Conservation (phyloP, 2,888 invertebrate species). For the Ptychoptera albimana region DNA sequence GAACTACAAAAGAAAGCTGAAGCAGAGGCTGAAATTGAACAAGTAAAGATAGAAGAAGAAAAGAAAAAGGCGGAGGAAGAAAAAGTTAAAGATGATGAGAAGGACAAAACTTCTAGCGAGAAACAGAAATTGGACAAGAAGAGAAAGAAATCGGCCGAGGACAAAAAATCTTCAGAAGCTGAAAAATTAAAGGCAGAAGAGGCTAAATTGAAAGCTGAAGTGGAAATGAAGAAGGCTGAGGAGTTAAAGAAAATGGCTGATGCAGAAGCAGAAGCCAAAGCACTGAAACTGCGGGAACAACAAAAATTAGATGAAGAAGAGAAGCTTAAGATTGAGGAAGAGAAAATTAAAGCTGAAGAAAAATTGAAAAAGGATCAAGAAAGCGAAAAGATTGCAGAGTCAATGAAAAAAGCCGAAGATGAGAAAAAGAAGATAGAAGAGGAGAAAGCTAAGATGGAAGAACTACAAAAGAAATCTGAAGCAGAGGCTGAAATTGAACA, state of each 20-base stretch:
- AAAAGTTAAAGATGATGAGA: conserved; percentile 3
- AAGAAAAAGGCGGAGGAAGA: no score
- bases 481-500: background rate
- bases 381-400: background rate
- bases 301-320: background rate
- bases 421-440: background rate
- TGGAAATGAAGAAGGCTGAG: background rate
- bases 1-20: no score
- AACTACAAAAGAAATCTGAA: conserved; percentile 13
- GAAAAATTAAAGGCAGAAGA: no score
- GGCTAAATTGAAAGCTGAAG: background rate
- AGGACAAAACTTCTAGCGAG: background rate
- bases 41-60: background rate
- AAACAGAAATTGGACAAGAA: background rate
- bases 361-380: background rate
- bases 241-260: background rate
- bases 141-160: background rate
- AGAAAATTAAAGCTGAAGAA: background rate
- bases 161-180: conserved; percentile 1
- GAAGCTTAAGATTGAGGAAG: background rate
- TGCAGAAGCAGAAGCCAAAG: background rate
- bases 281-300: background rate
- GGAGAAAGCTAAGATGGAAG: conserved; percentile 8
- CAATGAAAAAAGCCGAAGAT: background rate
- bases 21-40: background rate